These are phyloP conservation scores for Punctoribates punctum DNA, from an alignment of 2,888 invertebrate genomes.

Conservation along the genomic window DNA sequence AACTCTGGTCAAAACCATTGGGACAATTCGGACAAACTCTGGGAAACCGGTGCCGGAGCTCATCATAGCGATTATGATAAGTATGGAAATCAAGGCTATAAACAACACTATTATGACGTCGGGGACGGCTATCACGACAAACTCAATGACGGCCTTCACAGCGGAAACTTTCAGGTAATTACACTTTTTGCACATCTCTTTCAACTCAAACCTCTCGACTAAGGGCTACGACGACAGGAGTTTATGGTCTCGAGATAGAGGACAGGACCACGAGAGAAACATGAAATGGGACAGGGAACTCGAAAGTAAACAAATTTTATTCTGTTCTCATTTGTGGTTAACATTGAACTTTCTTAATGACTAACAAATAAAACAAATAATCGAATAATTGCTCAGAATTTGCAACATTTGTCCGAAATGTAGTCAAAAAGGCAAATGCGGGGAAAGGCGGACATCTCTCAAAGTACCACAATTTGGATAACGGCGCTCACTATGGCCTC, in stretches of 20 bases:
- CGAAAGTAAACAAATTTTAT: background rate
- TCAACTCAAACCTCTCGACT: too few species aligned
- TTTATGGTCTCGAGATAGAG: constrained; percentile 27
- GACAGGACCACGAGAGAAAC: constrained; percentile 7
- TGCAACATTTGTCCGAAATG: background rate
- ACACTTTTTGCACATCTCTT: background rate
- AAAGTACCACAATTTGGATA: background rate
- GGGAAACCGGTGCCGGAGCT: constrained; percentile 11
- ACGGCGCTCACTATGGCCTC: constrained; percentile 22
- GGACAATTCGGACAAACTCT: constrained; percentile 10
- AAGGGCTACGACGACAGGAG: constrained; percentile 16
- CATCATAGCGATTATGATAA: constrained; percentile 15
- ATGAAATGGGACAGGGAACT: constrained; percentile 18
- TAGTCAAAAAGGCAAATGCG: constrained; percentile 20
- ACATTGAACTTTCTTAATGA: too few species aligned
- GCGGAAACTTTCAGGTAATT: background rate
- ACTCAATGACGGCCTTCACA: background rate
- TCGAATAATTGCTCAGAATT: background rate
- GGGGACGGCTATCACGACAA: background rate
- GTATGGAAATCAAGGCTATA: constrained; percentile 19
- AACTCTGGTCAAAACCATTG: background rate
- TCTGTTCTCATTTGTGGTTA: too few species aligned
- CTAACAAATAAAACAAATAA: background rate
- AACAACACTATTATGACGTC: background rate
- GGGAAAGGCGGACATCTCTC: constrained; percentile 7